phyloP scores from a whole-genome alignment of 2,888 invertebrate species.

The Biston betularia region DNA sequence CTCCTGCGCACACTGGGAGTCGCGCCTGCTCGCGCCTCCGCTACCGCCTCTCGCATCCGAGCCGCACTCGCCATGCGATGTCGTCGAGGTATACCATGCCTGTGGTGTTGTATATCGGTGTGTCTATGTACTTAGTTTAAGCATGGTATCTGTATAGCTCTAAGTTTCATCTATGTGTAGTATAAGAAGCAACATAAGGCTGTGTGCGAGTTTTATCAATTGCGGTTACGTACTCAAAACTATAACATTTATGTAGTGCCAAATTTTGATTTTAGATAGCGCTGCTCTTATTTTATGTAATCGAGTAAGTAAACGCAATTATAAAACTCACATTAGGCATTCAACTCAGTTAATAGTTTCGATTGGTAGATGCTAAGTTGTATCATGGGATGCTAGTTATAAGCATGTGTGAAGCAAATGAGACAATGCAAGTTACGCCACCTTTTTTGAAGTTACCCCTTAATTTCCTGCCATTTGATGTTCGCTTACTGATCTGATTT shows the following conservation, averaged over 20 bases:
- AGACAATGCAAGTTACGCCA: constrained; percentile 76
- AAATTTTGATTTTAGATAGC: too few relatives aligned
- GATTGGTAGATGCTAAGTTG: constrained; percentile 42
- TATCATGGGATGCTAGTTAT: constrained; percentile 54
- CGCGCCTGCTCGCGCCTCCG: constrained; percentile 82
- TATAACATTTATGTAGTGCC: too few relatives aligned
- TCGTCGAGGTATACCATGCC: constrained; percentile 79
- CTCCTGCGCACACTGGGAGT: constrained; percentile 87
- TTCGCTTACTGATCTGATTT: constrained; percentile 47
- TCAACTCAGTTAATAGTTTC: constrained; percentile 29
- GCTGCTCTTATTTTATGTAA: too few relatives aligned
- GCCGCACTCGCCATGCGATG: constrained; percentile 77
- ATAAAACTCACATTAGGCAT: too few relatives aligned
- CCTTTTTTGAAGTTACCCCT: constrained; percentile 47
- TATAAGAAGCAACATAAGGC: constrained; percentile 8
- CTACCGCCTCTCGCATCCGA: constrained; percentile 79
- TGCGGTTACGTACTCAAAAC: too few relatives aligned
- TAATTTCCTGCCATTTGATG: constrained; percentile 54
- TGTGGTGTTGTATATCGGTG: constrained; percentile 60
- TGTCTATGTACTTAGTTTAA: constrained; percentile 57
- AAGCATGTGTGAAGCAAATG: constrained; percentile 68
- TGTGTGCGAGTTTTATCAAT: too few relatives aligned
- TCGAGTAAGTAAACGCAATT: too few relatives aligned
- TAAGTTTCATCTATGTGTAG: constrained; percentile 34
- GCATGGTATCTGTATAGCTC: constrained; percentile 56